Percentiles rank a stretch among this genome's conserved stretches.
Evolutionary conservation across 2,113 vertebrate genomes (phyloP).

Genomic region (Notiomystis cincta): DNA sequence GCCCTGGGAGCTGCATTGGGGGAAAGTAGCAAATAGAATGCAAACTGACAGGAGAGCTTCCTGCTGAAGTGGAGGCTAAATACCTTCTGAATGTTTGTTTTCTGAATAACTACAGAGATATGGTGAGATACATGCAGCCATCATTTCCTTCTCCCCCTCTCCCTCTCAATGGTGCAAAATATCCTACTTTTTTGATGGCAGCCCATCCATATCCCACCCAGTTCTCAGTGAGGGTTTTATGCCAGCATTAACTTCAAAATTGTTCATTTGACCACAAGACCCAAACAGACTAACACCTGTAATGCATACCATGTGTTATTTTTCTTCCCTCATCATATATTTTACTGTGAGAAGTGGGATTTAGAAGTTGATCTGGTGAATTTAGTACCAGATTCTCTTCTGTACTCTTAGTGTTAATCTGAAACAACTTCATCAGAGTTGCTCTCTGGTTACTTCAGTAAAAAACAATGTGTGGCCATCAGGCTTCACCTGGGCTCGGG

Average conservation of each 20-base stretch:
- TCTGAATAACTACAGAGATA: neutral
- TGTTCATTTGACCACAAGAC: neutral
- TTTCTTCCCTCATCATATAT: neutral
- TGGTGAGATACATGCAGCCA: neutral
- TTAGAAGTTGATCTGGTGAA: neutral
- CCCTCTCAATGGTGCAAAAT: neutral
- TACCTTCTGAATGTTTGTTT: neutral
- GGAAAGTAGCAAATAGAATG: neutral
- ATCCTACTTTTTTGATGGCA: neutral
- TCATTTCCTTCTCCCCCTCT: neutral
- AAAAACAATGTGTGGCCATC: fast-evolving
- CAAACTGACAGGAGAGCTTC: neutral
- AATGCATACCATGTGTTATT: neutral
- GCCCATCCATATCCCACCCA: neutral
- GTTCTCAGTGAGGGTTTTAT: neutral
- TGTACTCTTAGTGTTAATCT: neutral
- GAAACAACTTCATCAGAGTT: neutral
- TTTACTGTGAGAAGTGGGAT: neutral
- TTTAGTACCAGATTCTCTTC: neutral
- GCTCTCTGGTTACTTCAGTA: neutral
- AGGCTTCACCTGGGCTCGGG: neutral
- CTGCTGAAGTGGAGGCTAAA: neutral
- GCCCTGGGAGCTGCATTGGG: neutral
- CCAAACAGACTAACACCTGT: neutral
- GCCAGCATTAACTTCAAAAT: neutral